Conservation (phyloP, 2,888 invertebrate genomes). For the Polyommatus icarus region DNA sequence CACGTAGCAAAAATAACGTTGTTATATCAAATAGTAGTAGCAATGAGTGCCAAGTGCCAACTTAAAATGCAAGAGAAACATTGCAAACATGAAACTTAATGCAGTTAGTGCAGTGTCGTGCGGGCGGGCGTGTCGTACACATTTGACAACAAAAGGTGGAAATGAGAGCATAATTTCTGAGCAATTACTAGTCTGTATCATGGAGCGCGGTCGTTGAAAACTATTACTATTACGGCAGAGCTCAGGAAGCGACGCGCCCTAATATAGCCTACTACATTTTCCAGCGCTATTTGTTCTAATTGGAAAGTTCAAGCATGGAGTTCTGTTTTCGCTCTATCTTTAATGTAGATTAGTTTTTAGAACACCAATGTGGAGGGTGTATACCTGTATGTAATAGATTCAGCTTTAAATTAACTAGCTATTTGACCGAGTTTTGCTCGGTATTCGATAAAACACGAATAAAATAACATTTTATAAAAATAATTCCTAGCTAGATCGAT, state of each 20-base stretch:
- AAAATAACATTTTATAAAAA: no score
- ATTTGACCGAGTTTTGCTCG: no score
- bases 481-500: no score
- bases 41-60: background rate
- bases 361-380: background rate
- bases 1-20: background rate
- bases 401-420: background rate
- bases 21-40: background rate
- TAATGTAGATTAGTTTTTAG: constrained; percentile 3
- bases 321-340: constrained; percentile 14
- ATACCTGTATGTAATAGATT: background rate
- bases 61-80: background rate
- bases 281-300: constrained; percentile 27
- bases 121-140: constrained; percentile 1
- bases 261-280: constrained; percentile 28
- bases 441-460: no score
- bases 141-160: constrained; percentile 29
- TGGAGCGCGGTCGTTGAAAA: constrained; percentile 22
- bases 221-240: constrained; percentile 25
- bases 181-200: constrained; percentile 30
- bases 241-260: constrained; percentile 14
- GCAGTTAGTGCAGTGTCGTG: background rate
- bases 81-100: background rate
- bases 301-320: constrained; percentile 24
- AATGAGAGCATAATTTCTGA: constrained; percentile 29